These are phyloP conservation scores for Megathymus violae DNA, from an alignment of 1,140 invertebrate species.

Conservation along the genomic window DNA sequence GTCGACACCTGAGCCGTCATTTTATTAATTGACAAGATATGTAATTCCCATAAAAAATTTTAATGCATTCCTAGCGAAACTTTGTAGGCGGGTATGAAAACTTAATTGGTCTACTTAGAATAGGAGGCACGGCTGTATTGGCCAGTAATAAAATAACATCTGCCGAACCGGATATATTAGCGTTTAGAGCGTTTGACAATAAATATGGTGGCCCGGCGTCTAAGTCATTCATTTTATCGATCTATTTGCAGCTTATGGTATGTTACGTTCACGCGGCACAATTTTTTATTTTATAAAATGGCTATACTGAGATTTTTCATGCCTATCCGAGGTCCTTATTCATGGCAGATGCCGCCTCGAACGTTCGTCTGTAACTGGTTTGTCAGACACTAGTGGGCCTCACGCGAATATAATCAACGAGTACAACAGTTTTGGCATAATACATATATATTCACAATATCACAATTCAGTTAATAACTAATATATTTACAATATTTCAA, in stretches of 20 bases:
- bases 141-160: slow-evolving; percentile 39
- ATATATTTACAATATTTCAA: too few species aligned
- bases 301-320: too few species aligned
- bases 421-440: too few species aligned
- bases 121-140: slow-evolving; percentile 9
- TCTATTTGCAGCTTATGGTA: slow-evolving; percentile 15
- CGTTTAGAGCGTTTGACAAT: slow-evolving; percentile 38
- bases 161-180: slow-evolving; percentile 43
- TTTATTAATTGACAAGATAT: slow-evolving; percentile 32
- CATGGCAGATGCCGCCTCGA: too few species aligned
- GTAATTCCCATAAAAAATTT: slow-evolving; percentile 32
- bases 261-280: too few species aligned
- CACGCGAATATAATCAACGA: too few species aligned
- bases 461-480: too few species aligned
- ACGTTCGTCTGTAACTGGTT: too few species aligned
- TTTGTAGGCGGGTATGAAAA: slow-evolving; percentile 30
- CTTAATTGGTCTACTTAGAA: slow-evolving; percentile 28
- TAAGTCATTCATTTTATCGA: slow-evolving; percentile 17
- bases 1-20: slow-evolving; percentile 24
- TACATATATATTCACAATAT: too few species aligned
- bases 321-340: too few species aligned
- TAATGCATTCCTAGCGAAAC: slow-evolving; percentile 31
- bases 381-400: too few species aligned
- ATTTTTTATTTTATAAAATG: too few species aligned
- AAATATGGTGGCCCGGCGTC: slow-evolving; percentile 19